Evolutionary conservation across 2,888 invertebrate species (phyloP).

Genomic region (Microdon myrmicae): DNA sequence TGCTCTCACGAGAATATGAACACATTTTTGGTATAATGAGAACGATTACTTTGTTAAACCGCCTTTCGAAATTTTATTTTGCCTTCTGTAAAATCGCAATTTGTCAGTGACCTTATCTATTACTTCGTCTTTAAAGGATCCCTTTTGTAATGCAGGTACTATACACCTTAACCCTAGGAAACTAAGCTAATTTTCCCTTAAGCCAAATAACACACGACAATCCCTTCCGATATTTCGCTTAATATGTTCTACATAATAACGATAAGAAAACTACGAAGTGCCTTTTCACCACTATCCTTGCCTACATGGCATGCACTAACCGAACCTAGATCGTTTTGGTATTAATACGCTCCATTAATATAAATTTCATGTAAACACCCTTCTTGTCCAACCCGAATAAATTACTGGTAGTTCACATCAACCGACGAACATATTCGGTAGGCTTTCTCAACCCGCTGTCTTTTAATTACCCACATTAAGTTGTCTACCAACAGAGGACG

Average conservation of each 20-base stretch:
- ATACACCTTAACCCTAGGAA: too few relatives aligned
- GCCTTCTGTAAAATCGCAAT: too few relatives aligned
- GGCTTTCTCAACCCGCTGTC: slow-evolving; percentile 17
- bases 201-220: too few relatives aligned
- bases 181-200: too few relatives aligned
- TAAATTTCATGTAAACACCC: slow-evolving; percentile 38
- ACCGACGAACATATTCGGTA: slow-evolving; percentile 22
- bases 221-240: too few relatives aligned
- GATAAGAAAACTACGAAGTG: slow-evolving; percentile 44
- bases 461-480: slow-evolving; percentile 47
- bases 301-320: slow-evolving; percentile 27
- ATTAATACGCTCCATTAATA: slow-evolving; percentile 43
- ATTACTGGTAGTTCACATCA: slow-evolving; percentile 14
- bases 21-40: too few relatives aligned
- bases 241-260: slow-evolving; percentile 33
- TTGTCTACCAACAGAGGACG: slow-evolving; percentile 29
- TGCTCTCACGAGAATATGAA: too few relatives aligned
- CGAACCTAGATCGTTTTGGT: slow-evolving; percentile 22
- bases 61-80: too few relatives aligned
- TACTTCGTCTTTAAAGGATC: too few relatives aligned
- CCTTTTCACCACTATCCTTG: slow-evolving; percentile 1
- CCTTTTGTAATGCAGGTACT: too few relatives aligned
- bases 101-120: too few relatives aligned
- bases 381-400: neutral
- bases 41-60: too few relatives aligned